Conservation (phyloP, 2,113 vertebrate species). For the Alaudala cheleensis region DNA sequence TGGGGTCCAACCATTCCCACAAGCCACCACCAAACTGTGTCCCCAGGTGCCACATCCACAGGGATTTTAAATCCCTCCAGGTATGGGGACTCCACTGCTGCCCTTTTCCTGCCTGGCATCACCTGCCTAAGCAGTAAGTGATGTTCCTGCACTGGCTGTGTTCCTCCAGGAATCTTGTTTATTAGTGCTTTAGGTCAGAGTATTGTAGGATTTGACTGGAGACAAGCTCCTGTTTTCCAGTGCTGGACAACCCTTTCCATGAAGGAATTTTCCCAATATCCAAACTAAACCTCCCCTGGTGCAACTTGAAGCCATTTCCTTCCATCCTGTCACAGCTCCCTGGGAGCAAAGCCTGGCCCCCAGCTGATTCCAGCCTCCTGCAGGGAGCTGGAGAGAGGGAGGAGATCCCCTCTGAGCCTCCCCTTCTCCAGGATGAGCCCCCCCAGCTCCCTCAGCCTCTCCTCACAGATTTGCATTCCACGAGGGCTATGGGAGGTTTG, state of each 20-base stretch:
- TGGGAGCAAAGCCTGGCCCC: neutral
- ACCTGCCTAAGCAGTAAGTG: neutral
- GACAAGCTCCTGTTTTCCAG: neutral
- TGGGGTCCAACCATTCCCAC: rapidly evolving
- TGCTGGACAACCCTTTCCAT: neutral
- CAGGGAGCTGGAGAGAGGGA: neutral
- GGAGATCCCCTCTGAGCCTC: neutral
- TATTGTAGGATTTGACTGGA: neutral
- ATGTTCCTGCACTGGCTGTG: neutral
- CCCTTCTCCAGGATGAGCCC: neutral
- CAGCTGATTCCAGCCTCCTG: neutral
- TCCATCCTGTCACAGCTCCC: neutral
- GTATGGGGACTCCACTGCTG: neutral
- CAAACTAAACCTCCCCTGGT: neutral
- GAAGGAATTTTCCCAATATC: neutral
- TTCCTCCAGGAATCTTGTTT: neutral
- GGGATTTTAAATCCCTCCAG: neutral
- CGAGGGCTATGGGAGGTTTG: neutral
- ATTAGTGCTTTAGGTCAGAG: neutral
- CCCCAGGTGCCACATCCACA: neutral
- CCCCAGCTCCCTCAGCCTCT: neutral
- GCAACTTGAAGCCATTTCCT: neutral
- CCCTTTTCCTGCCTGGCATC: neutral
- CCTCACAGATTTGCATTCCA: too few species aligned
- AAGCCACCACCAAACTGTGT: neutral